Evolutionary conservation across 2,113 vertebrate genomes (phyloP).

Genomic region (Ancistrus triradiatus): DNA sequence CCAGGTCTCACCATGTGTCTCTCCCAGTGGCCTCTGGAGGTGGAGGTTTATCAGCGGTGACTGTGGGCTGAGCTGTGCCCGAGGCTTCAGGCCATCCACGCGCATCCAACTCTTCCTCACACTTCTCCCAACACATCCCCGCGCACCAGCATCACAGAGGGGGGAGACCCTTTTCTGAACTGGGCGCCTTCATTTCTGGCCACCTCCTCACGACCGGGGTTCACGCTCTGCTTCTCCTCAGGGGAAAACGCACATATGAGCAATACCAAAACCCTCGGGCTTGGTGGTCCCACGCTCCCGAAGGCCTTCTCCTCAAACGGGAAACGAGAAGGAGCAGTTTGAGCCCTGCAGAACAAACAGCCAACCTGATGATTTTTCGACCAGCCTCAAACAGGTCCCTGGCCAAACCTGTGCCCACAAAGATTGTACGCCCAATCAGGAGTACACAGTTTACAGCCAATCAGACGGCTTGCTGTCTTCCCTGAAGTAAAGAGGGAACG

Average conservation of each 20-base stretch:
- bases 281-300: constrained; percentile 78
- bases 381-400: constrained; percentile 62
- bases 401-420: constrained; percentile 68
- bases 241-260: constrained; percentile 84
- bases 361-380: constrained; percentile 75
- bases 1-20: constrained; percentile 84
- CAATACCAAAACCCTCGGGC: constrained; percentile 67
- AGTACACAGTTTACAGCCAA: constrained; percentile 59
- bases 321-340: constrained; percentile 58
- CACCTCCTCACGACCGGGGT: constrained; percentile 66
- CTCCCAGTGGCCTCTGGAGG: constrained; percentile 69
- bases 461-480: constrained; percentile 70
- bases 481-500: constrained; percentile 72
- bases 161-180: constrained; percentile 80
- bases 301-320: constrained; percentile 79
- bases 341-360: constrained; percentile 45
- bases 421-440: constrained; percentile 75
- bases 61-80: constrained; percentile 85
- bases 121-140: constrained; percentile 92
- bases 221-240: constrained; percentile 89
- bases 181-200: constrained; percentile 37
- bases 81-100: constrained; percentile 85
- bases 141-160: constrained; percentile 82
- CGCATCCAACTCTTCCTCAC: constrained; percentile 84
- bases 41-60: constrained; percentile 51